Base-by-base conservation (phyloP, 2,888 invertebrate species). In the Cheilosia grossa region DNA sequence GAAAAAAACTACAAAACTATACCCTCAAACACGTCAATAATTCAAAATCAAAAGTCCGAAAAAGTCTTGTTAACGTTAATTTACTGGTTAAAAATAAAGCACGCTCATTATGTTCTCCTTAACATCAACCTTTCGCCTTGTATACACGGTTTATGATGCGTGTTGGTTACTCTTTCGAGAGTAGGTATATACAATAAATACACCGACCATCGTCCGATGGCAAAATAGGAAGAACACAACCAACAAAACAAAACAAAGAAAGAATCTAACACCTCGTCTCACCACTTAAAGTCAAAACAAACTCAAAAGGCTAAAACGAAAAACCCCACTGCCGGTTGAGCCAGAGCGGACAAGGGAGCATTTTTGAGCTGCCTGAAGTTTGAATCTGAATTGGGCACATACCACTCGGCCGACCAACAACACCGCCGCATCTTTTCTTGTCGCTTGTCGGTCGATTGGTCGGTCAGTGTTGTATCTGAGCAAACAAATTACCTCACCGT, bases 221-320 rank as follows among this genome's bases (percentile, higher is more conserved):
- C 58, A 24, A 70, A 75, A 69, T 69, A 24, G 54, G 54, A 53
- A 69, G 72, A 72, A 64, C 58, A 61, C 24, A 63, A 56, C 27
- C 30, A 30, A 61, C 13, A 13, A 53, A 40, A 53, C 37, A 37
- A 82, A 82, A 82, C 77, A 77, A 82, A 82, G 72, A 69, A 82
- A 73, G 73, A 74, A 83, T 83, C 73, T 83, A 83, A 83, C 83
- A 83, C 83, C 79, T 83, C 79, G 64, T 59, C 83, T 83, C 74
- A 79, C 83, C 83, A 83, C 79, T 83, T 83, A 54, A 78, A 83
- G 74, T 74, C 83, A 83, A 79, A 83, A 83, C 69, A 83, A 79
- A 79, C 79, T 79, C 54, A 74, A 70, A 69, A 63, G 51, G 24
- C 67, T 69, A 67, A 59, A 42, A 54, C 49, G 53, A 70, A 70